Evolutionary conservation across 1,140 invertebrate species (phyloP), one percentile per base, ranked within the genome.

Genomic region (Nymphalis io): DNA sequence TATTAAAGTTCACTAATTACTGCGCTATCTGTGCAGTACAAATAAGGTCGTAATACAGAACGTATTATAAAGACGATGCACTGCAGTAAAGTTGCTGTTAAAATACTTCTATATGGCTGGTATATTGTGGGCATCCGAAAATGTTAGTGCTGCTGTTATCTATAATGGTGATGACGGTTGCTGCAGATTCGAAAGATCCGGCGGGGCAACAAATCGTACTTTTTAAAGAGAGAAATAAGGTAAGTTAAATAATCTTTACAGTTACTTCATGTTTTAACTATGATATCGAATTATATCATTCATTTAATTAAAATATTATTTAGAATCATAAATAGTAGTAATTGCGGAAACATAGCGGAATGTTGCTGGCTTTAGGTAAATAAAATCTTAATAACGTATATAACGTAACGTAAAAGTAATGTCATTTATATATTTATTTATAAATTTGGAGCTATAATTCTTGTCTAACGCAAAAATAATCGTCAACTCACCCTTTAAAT

Each of bases 171-270:
- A 53, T 42, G 11, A 61, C 46, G 23, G 70, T 63, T 4, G 75
- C 63, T 1, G 71, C 70, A 3, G 55, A 68, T 18, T 68, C 68
- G 40, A 72, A 71, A 40, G 83, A 85, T 60, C 80, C 82, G 1
- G 78, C 75, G 0, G 75, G 74, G 10, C 72, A 81, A 18, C 83
- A 82, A 63, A 82, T 84, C 11, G 60, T 84, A 8, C 59, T 69
- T 53, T 85, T 84, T 13, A 84, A 84, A 51, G 60, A 84, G 40
- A 78, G 70, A 33, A 81, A 80, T 21, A 39, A 72, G 74, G 84
- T 86, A 67, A 89, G 94, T 96, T 59, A 58, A 46, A 44, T 16
- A 42, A 39, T 38, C 58, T n/a, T 38, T 48, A 23, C 39, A 20
- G 39, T 48, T 21, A 21, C 10, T 53, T 21, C 18, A 21, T 21